phyloP scores from a whole-genome alignment of 2,797 vertebrate genomes.

The Karalla daura region DNA sequence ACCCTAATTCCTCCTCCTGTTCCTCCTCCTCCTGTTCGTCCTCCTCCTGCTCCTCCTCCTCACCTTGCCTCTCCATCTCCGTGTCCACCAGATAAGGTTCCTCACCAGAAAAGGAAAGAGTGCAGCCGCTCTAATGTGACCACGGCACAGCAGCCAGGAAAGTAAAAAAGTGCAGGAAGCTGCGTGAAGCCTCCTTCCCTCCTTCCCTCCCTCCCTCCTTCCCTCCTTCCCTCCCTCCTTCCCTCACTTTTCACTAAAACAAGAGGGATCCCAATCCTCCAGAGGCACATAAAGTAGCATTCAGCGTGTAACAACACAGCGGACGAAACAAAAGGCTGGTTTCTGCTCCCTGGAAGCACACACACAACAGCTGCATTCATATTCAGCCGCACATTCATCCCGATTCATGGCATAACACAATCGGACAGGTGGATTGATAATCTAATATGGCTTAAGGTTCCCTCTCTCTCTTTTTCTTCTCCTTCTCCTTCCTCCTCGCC shows the following conservation, averaged over 20 bases:
- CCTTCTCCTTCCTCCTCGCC: constrained; percentile 73
- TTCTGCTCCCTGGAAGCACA: constrained; percentile 49
- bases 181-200: constrained; percentile 2
- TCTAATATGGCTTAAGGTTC: constrained; percentile 73
- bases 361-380: constrained; percentile 65
- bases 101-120: constrained; percentile 33
- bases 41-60: too few relatives aligned
- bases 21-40: too few relatives aligned
- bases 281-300: constrained; percentile 43
- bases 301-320: constrained; percentile 65
- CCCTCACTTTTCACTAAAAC: constrained; percentile 20
- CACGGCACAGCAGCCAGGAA: constrained; percentile 36
- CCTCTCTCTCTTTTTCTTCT: constrained; percentile 64
- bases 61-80: too few relatives aligned
- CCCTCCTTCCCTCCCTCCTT: constrained; percentile 18
- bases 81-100: constrained; percentile 57
- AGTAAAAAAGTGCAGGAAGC: constrained; percentile 38
- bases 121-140: constrained; percentile 54
- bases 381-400: constrained; percentile 61
- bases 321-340: constrained; percentile 42
- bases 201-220: too few relatives aligned
- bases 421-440: constrained; percentile 80
- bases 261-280: constrained; percentile 33
- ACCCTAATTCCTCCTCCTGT: constrained; percentile 43
- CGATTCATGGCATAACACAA: constrained; percentile 56